Evolutionary conservation across 2,113 vertebrate genomes (phyloP).

Genomic region (Haliaeetus leucogaster): DNA sequence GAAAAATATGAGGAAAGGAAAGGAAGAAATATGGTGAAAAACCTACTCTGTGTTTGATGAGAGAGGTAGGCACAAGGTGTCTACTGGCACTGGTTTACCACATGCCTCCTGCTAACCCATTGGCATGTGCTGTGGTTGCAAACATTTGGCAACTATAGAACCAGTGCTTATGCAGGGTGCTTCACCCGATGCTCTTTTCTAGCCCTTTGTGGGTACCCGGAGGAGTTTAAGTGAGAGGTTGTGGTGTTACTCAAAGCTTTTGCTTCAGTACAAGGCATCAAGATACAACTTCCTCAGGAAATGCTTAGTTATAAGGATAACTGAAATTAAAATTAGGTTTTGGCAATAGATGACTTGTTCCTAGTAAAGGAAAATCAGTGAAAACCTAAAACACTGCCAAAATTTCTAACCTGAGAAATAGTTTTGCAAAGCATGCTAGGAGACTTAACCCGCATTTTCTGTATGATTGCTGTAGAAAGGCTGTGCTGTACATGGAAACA

Average conservation of each 20-base stretch:
- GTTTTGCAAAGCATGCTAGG: neutral
- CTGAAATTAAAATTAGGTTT: neutral
- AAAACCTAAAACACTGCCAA: neutral
- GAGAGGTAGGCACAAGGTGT: neutral
- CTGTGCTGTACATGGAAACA: neutral
- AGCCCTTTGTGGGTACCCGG: neutral
- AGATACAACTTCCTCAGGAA: neutral
- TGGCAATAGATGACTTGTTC: neutral
- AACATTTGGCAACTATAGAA: neutral
- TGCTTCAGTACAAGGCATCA: neutral
- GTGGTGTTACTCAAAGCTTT: neutral
- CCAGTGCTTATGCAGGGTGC: neutral
- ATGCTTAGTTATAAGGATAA: too few species aligned
- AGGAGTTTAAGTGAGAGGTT: neutral
- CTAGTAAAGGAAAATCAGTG: neutral
- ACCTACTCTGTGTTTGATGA: neutral
- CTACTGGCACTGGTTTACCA: neutral
- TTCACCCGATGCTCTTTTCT: neutral
- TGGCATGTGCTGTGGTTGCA: neutral
- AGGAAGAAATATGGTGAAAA: neutral
- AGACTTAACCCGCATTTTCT: neutral
- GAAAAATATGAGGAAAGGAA: neutral
- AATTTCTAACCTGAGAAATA: neutral
- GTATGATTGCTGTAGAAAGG: neutral
- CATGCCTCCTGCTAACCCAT: neutral